Conservation (phyloP, 92 coral and sea anemone genomes). For the Porites lobata region DNA sequence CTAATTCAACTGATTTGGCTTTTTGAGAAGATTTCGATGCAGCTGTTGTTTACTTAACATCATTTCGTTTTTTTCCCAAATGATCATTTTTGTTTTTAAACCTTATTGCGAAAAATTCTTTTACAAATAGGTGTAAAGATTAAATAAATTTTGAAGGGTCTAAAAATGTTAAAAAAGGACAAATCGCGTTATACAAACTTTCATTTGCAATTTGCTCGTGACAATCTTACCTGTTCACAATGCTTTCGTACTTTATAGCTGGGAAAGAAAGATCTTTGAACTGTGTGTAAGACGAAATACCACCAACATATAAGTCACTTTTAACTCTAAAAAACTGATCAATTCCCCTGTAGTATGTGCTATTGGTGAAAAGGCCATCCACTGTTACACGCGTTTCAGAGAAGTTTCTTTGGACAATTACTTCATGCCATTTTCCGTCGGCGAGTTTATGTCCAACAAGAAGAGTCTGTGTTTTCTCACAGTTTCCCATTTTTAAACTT, state of each 20-base stretch:
- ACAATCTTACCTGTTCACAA: constrained; percentile 20
- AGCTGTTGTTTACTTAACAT: constrained; percentile 18
- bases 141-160: background rate
- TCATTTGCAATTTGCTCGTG: background rate
- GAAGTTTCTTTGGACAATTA: constrained; percentile 49
- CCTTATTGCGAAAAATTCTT: background rate
- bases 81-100: background rate
- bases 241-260: constrained; percentile 12
- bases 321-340: constrained; percentile 1
- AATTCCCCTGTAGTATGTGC: background rate
- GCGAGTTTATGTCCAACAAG: constrained; percentile 63
- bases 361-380: constrained; percentile 38
- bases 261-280: constrained; percentile 45
- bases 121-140: background rate
- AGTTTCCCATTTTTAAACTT: constrained; percentile 57
- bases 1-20: constrained; percentile 3
- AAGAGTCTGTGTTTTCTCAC: constrained; percentile 31
- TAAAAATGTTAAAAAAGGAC: too few species aligned
- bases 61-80: background rate
- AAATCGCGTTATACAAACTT: too few species aligned
- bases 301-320: constrained; percentile 39
- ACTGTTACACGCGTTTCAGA: constrained; percentile 58
- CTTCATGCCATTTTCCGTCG: constrained; percentile 71
- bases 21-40: background rate
- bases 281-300: constrained; percentile 16